phyloP scores from a whole-genome alignment of 2,113 vertebrate genomes.

The Syngnathoides biaculeatus region DNA sequence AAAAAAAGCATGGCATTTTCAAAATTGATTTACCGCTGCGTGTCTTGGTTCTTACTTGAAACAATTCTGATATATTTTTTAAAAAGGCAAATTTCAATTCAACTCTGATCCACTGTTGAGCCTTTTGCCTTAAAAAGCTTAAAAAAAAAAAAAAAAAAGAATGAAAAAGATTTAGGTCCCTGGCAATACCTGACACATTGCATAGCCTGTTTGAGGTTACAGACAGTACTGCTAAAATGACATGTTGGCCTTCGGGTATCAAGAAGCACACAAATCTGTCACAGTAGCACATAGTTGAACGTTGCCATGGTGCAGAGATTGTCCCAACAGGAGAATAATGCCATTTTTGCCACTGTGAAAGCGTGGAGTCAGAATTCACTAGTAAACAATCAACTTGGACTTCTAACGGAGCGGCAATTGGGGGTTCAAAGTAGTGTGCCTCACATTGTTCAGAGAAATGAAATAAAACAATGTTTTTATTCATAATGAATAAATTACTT shows the following conservation, averaged over 20 bases:
- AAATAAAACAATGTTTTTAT: conserved; percentile 9
- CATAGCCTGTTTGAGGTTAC: conserved; percentile 43
- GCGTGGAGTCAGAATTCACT: conserved; percentile 62
- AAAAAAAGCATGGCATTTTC: conserved; percentile 44
- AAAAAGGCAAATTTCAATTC: conserved; percentile 66
- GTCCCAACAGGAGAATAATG: conserved; percentile 59
- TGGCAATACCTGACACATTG: conserved; percentile 53
- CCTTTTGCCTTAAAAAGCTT: conserved; percentile 72
- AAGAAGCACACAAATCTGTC: conserved; percentile 62
- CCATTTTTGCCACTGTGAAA: conserved; percentile 73
- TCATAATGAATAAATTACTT: neutral
- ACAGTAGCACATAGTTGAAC: conserved; percentile 64
- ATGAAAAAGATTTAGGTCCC: conserved; percentile 52
- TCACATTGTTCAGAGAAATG: conserved; percentile 15
- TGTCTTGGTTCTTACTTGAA: conserved; percentile 71
- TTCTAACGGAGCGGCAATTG: conserved; percentile 39
- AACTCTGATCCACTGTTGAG: conserved; percentile 72
- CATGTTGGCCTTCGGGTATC: conserved; percentile 44
- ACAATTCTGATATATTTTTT: conserved; percentile 21
- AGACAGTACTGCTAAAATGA: neutral
- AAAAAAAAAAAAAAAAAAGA: conserved; percentile 40
- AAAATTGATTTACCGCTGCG: conserved; percentile 64
- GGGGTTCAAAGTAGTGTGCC: conserved; percentile 50
- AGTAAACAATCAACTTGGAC: conserved; percentile 61
- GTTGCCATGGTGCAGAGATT: conserved; percentile 70